phyloP scores from a whole-genome alignment of 2,113 vertebrate species.

The Aphelocoma coerulescens region DNA sequence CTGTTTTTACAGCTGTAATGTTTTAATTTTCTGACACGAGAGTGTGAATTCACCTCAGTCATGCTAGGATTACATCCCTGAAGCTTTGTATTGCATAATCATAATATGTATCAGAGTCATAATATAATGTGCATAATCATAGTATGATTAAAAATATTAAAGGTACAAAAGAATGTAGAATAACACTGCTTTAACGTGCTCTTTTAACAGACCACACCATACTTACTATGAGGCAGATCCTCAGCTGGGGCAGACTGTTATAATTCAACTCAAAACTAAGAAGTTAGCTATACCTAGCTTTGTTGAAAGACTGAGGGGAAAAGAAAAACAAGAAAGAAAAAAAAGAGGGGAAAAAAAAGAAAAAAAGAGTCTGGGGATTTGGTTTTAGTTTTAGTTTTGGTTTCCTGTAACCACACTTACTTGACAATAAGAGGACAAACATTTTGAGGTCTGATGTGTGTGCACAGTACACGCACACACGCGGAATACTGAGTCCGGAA shows the following conservation, averaged over 20 bases:
- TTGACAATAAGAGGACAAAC: not conserved
- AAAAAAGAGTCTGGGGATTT: not conserved
- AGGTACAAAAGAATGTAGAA: not conserved
- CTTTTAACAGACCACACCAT: not conserved
- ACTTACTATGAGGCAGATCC: not conserved
- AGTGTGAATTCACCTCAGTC: not conserved
- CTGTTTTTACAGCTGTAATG: not conserved
- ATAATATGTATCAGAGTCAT: not conserved
- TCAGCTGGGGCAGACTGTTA: not conserved
- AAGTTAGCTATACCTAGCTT: not conserved
- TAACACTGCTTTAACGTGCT: not conserved
- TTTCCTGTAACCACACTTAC: not conserved
- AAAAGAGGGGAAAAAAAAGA: accelerated
- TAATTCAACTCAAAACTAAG: not conserved
- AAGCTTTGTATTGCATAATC: not conserved
- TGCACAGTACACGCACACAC: not conserved
- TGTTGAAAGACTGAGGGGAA: not conserved
- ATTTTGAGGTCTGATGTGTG: not conserved
- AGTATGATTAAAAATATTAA: not conserved
- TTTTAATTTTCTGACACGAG: not conserved
- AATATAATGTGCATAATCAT: not conserved
- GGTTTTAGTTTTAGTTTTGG: not conserved
- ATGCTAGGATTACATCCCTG: not conserved
- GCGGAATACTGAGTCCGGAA: accelerated
- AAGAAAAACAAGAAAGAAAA: accelerated